Conservation (phyloP, 2,797 vertebrate genomes). For the Sparus aurata region DNA sequence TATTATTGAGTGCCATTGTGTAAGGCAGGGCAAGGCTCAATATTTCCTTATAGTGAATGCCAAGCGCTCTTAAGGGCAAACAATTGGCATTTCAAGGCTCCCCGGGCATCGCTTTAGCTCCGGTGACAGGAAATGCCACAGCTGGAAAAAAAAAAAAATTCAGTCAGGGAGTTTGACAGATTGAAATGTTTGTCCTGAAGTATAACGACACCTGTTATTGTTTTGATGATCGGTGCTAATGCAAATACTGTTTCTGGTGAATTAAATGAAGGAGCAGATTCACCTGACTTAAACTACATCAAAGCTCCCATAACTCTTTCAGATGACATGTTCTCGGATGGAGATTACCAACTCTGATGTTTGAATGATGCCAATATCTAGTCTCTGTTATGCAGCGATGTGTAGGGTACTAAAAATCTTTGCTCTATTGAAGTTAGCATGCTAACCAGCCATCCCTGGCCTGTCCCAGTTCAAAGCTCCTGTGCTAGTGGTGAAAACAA, state of each 20-base stretch:
- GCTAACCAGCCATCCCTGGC: too few relatives aligned
- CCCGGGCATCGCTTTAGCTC: conserved; percentile 33
- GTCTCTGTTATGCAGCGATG: too few relatives aligned
- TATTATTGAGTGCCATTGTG: conserved; percentile 54
- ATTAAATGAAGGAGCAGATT: neutral
- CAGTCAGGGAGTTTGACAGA: conserved; percentile 36
- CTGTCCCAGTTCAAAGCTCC: too few relatives aligned
- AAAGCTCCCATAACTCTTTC: neutral
- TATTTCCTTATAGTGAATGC: conserved; percentile 52
- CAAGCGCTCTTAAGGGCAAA: conserved; percentile 64
- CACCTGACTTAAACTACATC: neutral
- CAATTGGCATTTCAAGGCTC: conserved; percentile 74
- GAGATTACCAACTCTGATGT: conserved; percentile 26
- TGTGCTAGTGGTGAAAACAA: too few relatives aligned
- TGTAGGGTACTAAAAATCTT: too few relatives aligned
- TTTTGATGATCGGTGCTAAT: neutral
- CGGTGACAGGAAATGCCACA: conserved; percentile 62
- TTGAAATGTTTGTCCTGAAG: conserved; percentile 40
- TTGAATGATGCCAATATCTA: conserved; percentile 7
- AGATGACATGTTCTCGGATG: conserved; percentile 4
- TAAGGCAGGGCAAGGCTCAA: conserved; percentile 26
- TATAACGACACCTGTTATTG: neutral
- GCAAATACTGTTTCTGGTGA: conserved; percentile 4
- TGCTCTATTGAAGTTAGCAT: too few relatives aligned
- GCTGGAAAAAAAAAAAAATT: neutral